Evolutionary conservation across 1,140 invertebrate genomes (phyloP).

Genomic region (Psix sp.): DNA sequence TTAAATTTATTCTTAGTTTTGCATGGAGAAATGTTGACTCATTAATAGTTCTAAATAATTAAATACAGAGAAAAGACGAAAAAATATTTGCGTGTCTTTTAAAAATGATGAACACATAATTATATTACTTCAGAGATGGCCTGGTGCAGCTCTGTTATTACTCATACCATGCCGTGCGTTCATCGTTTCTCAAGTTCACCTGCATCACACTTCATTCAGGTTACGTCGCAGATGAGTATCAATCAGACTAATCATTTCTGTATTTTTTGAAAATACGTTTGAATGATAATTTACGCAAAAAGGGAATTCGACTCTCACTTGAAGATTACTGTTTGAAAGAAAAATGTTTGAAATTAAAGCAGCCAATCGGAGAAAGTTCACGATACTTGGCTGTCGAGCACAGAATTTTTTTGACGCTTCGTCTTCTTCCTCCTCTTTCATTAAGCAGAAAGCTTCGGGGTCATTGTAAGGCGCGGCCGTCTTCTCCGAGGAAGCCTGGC

Average conservation of each 20-base stretch:
- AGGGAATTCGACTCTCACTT: constrained; percentile 45
- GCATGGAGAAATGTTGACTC: no score
- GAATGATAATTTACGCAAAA: constrained; percentile 40
- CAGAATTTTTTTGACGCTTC: constrained; percentile 50
- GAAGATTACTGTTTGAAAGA: constrained; percentile 37
- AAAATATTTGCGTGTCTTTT: no score
- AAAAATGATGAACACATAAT: no score
- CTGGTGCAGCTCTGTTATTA: no score
- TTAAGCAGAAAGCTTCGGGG: constrained; percentile 70
- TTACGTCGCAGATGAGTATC: constrained; percentile 8
- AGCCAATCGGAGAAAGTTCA: constrained; percentile 70
- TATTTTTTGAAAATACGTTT: constrained; percentile 33
- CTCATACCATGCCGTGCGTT: no score
- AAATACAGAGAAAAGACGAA: no score
- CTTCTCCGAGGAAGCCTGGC: constrained; percentile 70
- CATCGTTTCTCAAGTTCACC: no score
- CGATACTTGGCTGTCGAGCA: constrained; percentile 41
- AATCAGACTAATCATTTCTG: constrained; percentile 18
- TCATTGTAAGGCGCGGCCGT: constrained; percentile 72
- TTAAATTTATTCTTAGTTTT: no score
- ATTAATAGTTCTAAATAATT: no score
- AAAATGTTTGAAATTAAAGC: constrained; percentile 47
- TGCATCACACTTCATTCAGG: constrained; percentile 28
- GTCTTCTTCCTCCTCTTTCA: constrained; percentile 53
- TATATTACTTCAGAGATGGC: no score